Evolutionary conservation across 2,888 invertebrate species (phyloP), one percentile per base, ranked within the genome.

Genomic region (Teleogryllus oceanicus): DNA sequence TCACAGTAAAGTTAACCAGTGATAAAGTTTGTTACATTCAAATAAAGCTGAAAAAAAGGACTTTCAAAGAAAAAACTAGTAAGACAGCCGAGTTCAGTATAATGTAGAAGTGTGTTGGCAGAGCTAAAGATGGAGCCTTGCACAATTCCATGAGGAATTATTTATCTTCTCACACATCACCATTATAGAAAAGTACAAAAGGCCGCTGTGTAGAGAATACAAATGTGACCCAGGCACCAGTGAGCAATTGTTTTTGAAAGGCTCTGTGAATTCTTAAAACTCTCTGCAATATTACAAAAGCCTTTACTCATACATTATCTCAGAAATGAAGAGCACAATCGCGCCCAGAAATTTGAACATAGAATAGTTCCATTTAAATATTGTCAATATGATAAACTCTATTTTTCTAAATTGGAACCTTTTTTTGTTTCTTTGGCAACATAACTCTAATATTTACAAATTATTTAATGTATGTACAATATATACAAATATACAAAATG

Each of bases 401-500:
- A 62, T n/a, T 8, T 13, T 62, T 62, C 62, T 18, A 18, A 62
- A 62, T 37, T 62, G 62, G n/a, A 62, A 62, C 62, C 16, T 18
- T n/a, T 18, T n/a, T 62, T 62, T 62, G 62, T 62, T 62, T 62
- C 62, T 62, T 62, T 62, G 62, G 62, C 62, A 62, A 62, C 62
- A 62, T 62, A 18, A 62, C n/a, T 62, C 62, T 62, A 62, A 62
- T 62, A 62, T 76, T 37, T 76, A 76, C 49, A 76, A 37, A 76
- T 76, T 18, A 37, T 37, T 76, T 18, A 37, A 76, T 76, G 8
- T n/a, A 76, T 20, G 20, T 76, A 76, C 20, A 20, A 74, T 76
- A 76, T 20, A 76, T 76, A 74, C 49, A 76, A 37, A 76, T 76
- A n/a, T 76, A 76, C 49, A 76, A 76, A 62, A 62, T 62, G 62